Evolutionary conservation across 2,797 vertebrate species (phyloP).

Genomic region (Rhinophrynus dorsalis): DNA sequence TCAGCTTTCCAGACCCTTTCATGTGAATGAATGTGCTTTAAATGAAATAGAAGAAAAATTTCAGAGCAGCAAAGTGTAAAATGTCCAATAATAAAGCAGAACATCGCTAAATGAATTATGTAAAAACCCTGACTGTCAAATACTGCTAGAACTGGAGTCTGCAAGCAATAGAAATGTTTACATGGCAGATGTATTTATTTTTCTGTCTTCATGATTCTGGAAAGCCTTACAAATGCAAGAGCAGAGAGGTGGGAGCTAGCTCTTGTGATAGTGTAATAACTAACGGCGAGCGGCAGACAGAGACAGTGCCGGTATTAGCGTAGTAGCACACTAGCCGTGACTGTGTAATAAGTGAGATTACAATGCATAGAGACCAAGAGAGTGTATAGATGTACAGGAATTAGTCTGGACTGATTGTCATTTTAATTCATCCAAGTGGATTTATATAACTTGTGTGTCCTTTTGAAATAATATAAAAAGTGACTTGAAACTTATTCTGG

Average conservation of each 20-base stretch:
- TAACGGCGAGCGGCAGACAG: neutral
- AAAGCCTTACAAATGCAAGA: neutral
- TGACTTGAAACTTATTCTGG: no score
- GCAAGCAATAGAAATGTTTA: constrained; percentile 51
- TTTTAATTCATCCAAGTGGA: no score
- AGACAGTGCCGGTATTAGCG: neutral
- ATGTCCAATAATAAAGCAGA: constrained; percentile 65
- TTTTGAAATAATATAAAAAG: no score
- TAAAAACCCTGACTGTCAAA: constrained; percentile 62
- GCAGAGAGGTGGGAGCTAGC: neutral
- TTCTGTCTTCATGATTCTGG: neutral
- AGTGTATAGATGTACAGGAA: no score
- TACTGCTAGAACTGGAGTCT: constrained; percentile 60
- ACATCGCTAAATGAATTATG: constrained; percentile 66
- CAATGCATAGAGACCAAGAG: no score
- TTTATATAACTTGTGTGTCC: no score
- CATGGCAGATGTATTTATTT: constrained; percentile 49
- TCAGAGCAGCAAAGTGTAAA: constrained; percentile 63
- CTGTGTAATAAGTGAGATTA: neutral
- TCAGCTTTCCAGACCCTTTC: constrained; percentile 23
- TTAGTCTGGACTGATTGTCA: no score
- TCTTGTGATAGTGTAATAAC: neutral
- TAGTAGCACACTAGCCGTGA: neutral
- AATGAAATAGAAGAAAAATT: constrained; percentile 46
- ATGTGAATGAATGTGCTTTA: constrained; percentile 60